Evolutionary conservation across 2,888 invertebrate genomes (phyloP), one percentile per base, ranked within the genome.

Genomic region (Lobophora halterata): DNA sequence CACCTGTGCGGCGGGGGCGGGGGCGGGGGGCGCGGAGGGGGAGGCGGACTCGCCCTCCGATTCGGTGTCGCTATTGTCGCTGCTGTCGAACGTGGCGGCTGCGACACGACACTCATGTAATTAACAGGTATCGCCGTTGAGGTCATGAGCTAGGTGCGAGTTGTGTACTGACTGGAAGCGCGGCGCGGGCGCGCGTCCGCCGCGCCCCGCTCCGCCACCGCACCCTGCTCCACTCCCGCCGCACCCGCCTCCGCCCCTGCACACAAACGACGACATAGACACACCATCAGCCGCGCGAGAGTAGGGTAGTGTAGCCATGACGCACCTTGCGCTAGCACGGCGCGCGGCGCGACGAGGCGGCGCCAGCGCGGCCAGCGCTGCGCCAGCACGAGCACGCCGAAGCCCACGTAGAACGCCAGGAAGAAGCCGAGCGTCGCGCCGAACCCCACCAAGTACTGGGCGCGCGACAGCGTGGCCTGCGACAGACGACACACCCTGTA

Each of bases 51-150:
- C 43, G 14, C 23, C 61, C 4, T 75, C 76, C 0, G 70, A 69
- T 34, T 80, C 83, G 1, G 79, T 64, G 52, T 81, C 78, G 54
- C 85, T 85, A 53, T 64, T 66, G 56, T 83, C 81, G 41, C 79
- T 75, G 61, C 82, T 77, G 63, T 85, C 86, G 54, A 79, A 82
- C 1, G 85, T 85, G 3, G 75, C 81, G 18, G 59, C 83, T 83
- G 55, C 25, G 13, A n/a, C n/a, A n/a, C n/a, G n/a, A n/a, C n/a
- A n/a, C n/a, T n/a, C n/a, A n/a, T n/a, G n/a, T n/a, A n/a, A n/a
- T n/a, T n/a, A n/a, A n/a, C n/a, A n/a, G n/a, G n/a, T n/a, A n/a
- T n/a, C n/a, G n/a, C n/a, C n/a, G n/a, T n/a, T n/a, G n/a, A n/a
- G n/a, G n/a, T n/a, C n/a, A n/a, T n/a, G n/a, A n/a, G n/a, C n/a